phyloP scores from a whole-genome alignment of 2,113 vertebrate species.

The Cyprinodon variegatus region DNA sequence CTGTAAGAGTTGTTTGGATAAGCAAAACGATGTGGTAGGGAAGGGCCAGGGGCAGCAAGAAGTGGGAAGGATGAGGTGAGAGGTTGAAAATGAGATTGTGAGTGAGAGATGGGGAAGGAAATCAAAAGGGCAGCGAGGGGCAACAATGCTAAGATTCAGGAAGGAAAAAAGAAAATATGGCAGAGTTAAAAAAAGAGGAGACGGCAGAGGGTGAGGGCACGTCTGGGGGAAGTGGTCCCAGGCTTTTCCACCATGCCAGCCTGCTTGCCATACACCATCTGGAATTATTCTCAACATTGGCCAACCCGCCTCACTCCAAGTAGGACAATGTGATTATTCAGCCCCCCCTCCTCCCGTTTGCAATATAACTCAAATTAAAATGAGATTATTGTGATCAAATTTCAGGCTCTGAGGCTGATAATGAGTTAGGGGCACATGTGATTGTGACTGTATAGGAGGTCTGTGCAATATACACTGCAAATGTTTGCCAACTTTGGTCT shows the following conservation, averaged over 20 bases:
- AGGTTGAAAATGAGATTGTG: conserved; percentile 42
- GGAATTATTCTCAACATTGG: conserved; percentile 85
- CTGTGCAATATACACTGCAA: conserved; percentile 56
- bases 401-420: conserved; percentile 60
- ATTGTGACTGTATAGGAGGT: conserved; percentile 53
- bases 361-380: conserved; percentile 77
- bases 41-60: conserved; percentile 2
- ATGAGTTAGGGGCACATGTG: conserved; percentile 59
- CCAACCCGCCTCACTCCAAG: conserved; percentile 76
- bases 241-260: conserved; percentile 79
- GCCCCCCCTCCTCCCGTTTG: conserved; percentile 19
- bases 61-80: conserved; percentile 28
- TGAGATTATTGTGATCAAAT: conserved; percentile 75
- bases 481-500: conserved; percentile 70
- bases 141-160: conserved; percentile 13
- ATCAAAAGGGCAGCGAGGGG: conserved; percentile 34
- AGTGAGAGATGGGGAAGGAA: conserved; percentile 25
- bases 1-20: conserved; percentile 63
- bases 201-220: conserved; percentile 49
- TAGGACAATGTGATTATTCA: conserved; percentile 76
- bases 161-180: conserved; percentile 14
- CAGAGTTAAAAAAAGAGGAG: conserved; percentile 20
- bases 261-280: conserved; percentile 87
- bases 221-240: conserved; percentile 71
- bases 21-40: conserved; percentile 48